Evolutionary conservation across 2,888 invertebrate genomes (phyloP), one percentile per base, ranked within the genome.

Genomic region (Ganaspis brasiliensis): DNA sequence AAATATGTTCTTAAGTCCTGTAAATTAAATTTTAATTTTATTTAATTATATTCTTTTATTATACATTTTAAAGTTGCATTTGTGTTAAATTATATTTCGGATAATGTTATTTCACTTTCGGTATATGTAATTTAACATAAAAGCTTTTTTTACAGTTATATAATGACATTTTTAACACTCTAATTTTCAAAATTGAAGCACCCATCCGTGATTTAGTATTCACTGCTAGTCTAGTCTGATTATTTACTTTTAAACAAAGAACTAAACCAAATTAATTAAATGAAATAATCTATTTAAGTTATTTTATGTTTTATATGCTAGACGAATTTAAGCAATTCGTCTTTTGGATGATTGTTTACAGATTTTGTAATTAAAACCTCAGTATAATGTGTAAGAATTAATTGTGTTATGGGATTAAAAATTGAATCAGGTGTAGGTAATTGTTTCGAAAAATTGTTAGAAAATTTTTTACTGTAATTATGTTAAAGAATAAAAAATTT

Each of bases 191-290:
- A 67, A 67, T 31, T 6, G 9, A 21, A 57, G 73, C 74, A 76
- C 55, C 40, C 63, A 79, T 71, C 45, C 75, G 74, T 75, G 71
- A 80, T 19, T 75, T 79, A 77, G 74, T 26, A 67, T 67, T 67
- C 67, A 67, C 45, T 49, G 40, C 2, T 67, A 67, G 67, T 67
- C 67, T 67, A 67, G 67, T 67, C 67, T 67, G 12, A 67, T 45
- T 67, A 67, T 40, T 12, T 37, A 67, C 37, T 67, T 67, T 40
- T 67, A 67, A 40, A n/a, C 40, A n/a, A 67, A 67, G 45, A 67
- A 45, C 45, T 67, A 67, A 67, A 67, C 67, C 45, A 67, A 67
- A 40, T 67, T 67, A 0, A 67, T 45, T 40, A 67, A 67, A 45
- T 45, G 21, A 6, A n/a, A 37, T 63, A 63, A 67, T 45, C 45